These are phyloP conservation scores for Remorina albescens DNA, from an alignment of 2,797 vertebrate species.

Conservation along the genomic window DNA sequence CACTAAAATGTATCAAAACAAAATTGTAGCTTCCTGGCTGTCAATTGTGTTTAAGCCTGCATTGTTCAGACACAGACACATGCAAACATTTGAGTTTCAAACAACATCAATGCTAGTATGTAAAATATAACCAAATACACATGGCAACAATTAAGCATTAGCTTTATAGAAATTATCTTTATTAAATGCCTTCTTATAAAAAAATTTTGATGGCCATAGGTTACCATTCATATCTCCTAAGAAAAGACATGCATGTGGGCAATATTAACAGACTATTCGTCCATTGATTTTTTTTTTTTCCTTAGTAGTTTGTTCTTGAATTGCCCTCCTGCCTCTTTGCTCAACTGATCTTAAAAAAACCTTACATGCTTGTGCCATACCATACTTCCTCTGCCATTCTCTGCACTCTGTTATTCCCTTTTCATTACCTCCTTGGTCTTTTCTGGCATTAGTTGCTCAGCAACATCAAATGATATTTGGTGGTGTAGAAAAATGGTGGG, in stretches of 20 bases:
- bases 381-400: constrained; percentile 39
- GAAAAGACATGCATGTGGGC: neutral
- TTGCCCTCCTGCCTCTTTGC: constrained; percentile 30
- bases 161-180: neutral
- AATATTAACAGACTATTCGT: neutral
- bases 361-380: constrained; percentile 19
- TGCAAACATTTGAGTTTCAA: too few relatives aligned
- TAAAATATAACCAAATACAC: too few relatives aligned
- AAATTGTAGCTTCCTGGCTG: too few relatives aligned
- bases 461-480: constrained; percentile 69
- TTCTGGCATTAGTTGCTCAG: constrained; percentile 72
- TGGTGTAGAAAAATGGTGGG: constrained; percentile 25
- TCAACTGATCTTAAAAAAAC: constrained; percentile 32
- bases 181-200: neutral
- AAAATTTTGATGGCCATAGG: neutral
- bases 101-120: neutral
- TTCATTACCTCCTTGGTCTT: constrained; percentile 50
- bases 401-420: constrained; percentile 40
- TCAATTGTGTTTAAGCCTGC: too few relatives aligned
- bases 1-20: neutral
- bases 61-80: too few relatives aligned
- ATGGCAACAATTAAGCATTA: too few relatives aligned
- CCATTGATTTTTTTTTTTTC: too few relatives aligned
- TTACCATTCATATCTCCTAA: neutral
- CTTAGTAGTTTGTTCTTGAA: too few relatives aligned